These are phyloP conservation scores for Bovichtus diacanthus DNA, from an alignment of 2,797 vertebrate species.

Conservation along the genomic window DNA sequence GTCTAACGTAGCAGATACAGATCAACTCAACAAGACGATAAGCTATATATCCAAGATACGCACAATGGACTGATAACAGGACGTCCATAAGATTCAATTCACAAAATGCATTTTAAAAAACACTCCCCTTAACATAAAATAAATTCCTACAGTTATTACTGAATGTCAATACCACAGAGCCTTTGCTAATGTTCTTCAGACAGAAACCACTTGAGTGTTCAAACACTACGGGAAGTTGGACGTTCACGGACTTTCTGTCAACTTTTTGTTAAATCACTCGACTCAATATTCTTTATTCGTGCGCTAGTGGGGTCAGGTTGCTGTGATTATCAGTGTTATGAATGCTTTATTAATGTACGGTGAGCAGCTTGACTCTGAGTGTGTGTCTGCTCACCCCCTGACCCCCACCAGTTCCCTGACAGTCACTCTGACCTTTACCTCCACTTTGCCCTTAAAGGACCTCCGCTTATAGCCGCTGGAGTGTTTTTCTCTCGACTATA, in stretches of 20 bases:
- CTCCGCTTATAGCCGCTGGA: background rate
- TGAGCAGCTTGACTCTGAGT: constrained; percentile 1
- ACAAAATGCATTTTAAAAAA: constrained; percentile 29
- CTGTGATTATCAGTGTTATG: constrained; percentile 39
- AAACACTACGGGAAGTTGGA: constrained; percentile 33
- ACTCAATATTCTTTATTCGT: constrained; percentile 29
- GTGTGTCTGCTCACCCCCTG: constrained; percentile 14
- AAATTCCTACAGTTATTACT: background rate
- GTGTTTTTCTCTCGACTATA: constrained; percentile 9
- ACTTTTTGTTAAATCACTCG: constrained; percentile 7
- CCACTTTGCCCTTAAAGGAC: constrained; percentile 32
- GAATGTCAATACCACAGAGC: constrained; percentile 28
- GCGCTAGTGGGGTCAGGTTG: constrained; percentile 4
- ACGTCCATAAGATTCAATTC: constrained; percentile 34
- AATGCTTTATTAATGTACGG: constrained; percentile 61
- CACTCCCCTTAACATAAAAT: constrained; percentile 2
- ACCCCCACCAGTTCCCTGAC: constrained; percentile 23
- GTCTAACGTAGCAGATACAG: constrained; percentile 36
- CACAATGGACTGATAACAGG: constrained; percentile 42
- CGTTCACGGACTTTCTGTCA: constrained; percentile 59
- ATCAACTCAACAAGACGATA: constrained; percentile 44
- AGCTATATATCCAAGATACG: constrained; percentile 42
- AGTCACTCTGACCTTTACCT: constrained; percentile 60
- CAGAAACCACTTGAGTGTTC: constrained; percentile 23
- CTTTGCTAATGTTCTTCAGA: constrained; percentile 25